Percentiles rank a stretch among this genome's conserved stretches.
Evolutionary conservation across 2,113 vertebrate genomes (phyloP).

Genomic region (Holacanthus passer): DNA sequence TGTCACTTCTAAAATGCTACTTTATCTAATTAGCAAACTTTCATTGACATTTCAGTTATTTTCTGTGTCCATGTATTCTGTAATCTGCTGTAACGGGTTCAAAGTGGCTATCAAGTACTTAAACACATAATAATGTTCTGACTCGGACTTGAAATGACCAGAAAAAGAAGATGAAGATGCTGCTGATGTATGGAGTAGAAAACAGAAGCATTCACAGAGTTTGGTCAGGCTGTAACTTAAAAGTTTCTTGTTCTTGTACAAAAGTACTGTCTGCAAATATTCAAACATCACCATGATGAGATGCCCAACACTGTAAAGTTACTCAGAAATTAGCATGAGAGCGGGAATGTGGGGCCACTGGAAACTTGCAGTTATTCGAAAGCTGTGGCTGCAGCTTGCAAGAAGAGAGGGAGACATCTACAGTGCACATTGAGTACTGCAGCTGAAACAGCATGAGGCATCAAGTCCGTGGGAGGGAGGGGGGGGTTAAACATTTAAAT

Average conservation of each 20-base stretch:
- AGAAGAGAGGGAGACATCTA: constrained; percentile 60
- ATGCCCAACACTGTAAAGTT: constrained; percentile 30
- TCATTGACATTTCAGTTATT: neutral
- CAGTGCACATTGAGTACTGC: constrained; percentile 66
- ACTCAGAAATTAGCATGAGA: constrained; percentile 42
- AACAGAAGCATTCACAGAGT: constrained; percentile 59
- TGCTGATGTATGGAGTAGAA: constrained; percentile 35
- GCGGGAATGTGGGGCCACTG: constrained; percentile 31
- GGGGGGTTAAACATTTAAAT: constrained; percentile 54
- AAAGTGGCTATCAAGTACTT: constrained; percentile 9
- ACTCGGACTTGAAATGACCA: constrained; percentile 17
- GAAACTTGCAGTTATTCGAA: constrained; percentile 44
- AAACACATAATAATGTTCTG: constrained; percentile 24
- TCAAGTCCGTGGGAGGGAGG: constrained; percentile 44
- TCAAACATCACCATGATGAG: constrained; percentile 56
- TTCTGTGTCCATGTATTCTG: constrained; percentile 7
- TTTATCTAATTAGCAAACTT: constrained; percentile 22
- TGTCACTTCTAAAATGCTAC: constrained; percentile 27
- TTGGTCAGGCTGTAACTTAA: constrained; percentile 28
- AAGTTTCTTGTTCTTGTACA: constrained; percentile 32
- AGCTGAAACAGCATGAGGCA: constrained; percentile 61
- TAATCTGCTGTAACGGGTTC: neutral
- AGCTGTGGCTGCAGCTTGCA: constrained; percentile 49
- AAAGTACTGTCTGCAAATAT: constrained; percentile 50
- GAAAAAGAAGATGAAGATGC: constrained; percentile 31